Evolutionary conservation across 2,797 vertebrate genomes (phyloP).

Genomic region (Martes flavigula): DNA sequence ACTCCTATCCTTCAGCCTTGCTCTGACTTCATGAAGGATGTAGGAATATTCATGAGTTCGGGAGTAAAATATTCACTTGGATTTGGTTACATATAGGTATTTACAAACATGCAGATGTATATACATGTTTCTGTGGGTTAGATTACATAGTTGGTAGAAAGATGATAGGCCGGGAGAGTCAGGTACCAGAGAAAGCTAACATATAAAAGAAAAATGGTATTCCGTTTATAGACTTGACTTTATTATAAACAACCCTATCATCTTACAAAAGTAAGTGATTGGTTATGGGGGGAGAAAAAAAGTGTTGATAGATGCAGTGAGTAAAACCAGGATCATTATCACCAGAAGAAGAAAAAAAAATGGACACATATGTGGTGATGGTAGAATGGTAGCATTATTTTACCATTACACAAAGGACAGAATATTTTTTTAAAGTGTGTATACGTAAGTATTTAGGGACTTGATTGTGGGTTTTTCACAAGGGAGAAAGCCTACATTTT

Average conservation of each 20-base stretch:
- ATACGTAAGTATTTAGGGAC: not conserved
- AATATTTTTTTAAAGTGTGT: not conserved
- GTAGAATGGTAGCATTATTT: not conserved
- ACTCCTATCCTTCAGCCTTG: not conserved
- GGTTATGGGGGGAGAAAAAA: not conserved
- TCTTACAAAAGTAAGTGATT: not conserved
- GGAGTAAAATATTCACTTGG: not conserved
- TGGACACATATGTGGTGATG: not conserved
- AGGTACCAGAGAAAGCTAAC: not conserved
- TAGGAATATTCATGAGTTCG: not conserved
- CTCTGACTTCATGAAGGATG: not conserved
- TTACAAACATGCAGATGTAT: not conserved
- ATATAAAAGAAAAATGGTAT: not conserved
- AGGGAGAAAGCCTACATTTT: constrained; percentile 45
- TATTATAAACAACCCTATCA: not conserved
- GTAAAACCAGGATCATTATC: not conserved
- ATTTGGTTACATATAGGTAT: not conserved
- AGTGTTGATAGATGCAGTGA: not conserved
- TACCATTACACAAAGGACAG: not conserved
- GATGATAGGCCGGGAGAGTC: not conserved
- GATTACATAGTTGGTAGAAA: not conserved
- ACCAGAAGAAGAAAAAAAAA: not conserved
- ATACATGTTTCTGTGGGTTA: not conserved
- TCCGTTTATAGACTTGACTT: not conserved
- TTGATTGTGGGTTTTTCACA: not conserved